Evolutionary conservation across 2,888 invertebrate genomes (phyloP).

Genomic region (Thysanoteuthis rhombus): DNA sequence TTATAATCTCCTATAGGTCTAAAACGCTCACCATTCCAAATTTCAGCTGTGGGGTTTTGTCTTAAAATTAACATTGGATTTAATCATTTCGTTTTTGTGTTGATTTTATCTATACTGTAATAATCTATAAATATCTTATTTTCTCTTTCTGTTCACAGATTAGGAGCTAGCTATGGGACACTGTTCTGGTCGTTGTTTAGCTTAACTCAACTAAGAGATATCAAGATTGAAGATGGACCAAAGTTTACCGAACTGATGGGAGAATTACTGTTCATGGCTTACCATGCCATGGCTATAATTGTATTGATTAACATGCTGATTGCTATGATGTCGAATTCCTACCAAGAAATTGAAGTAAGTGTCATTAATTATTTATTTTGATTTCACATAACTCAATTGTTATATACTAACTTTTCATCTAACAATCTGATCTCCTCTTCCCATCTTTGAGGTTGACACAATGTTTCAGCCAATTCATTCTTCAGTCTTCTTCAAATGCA

Average conservation of each 20-base stretch:
- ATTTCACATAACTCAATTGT: neutral
- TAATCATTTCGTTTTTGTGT: no score
- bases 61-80: no score
- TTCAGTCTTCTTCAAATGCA: no score
- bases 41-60: no score
- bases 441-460: no score
- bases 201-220: conserved; percentile 66
- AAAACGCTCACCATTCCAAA: no score
- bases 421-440: no score
- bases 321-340: conserved; percentile 71
- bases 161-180: conserved; percentile 59
- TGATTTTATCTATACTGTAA: no score
- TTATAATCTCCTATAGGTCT: no score
- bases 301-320: conserved; percentile 71
- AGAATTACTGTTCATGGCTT: conserved; percentile 68
- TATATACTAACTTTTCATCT: no score
- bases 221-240: conserved; percentile 63
- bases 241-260: conserved; percentile 67
- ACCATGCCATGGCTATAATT: conserved; percentile 70
- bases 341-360: conserved; percentile 70
- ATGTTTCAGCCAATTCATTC: no score
- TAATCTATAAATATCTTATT: no score
- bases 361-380: conserved; percentile 20
- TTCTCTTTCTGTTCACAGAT: conserved; percentile 40
- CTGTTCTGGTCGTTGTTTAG: conserved; percentile 70